A percentile compares a stretch with the other conserved stretches of the same genome.
These are phyloP conservation scores for Teinopalpus imperialis DNA, from an alignment of 2,888 invertebrate species.

Conservation along the genomic window DNA sequence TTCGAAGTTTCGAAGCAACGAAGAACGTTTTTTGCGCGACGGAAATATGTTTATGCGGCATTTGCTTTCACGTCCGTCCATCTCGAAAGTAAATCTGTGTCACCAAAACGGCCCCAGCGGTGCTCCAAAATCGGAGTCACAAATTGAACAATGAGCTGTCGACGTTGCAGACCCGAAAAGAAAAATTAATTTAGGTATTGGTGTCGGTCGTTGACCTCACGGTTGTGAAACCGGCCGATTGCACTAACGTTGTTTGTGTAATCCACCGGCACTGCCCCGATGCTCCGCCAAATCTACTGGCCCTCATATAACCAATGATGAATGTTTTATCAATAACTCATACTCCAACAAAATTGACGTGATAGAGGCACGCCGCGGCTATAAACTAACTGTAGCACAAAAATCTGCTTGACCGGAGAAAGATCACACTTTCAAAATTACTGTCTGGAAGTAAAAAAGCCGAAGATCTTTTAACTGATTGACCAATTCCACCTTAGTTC, in stretches of 20 bases:
- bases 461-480: no score
- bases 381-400: no score
- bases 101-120: constrained; percentile 43
- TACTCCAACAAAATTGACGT: constrained; percentile 36
- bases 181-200: constrained; percentile 81
- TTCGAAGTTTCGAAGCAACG: constrained; percentile 22
- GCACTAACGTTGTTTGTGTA: constrained; percentile 76
- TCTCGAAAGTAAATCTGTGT: constrained; percentile 44
- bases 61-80: constrained; percentile 32
- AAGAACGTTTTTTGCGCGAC: constrained; percentile 29
- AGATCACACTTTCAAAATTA: no score
- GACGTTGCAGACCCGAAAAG: constrained; percentile 67
- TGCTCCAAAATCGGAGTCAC: constrained; percentile 61
- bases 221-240: constrained; percentile 78
- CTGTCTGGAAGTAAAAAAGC: no score
- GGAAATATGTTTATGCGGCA: constrained; percentile 36
- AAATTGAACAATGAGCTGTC: constrained; percentile 72
- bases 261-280: constrained; percentile 71
- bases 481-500: no score
- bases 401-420: no score
- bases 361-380: no score
- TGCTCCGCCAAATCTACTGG: constrained; percentile 66
- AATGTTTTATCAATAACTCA: constrained; percentile 44
- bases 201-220: constrained; percentile 76
- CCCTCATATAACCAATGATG: constrained; percentile 71